Percentiles rank a stretch among this genome's conserved stretches.
Conservation (phyloP, 2,888 invertebrate species). For the Abscondita cerata region DNA sequence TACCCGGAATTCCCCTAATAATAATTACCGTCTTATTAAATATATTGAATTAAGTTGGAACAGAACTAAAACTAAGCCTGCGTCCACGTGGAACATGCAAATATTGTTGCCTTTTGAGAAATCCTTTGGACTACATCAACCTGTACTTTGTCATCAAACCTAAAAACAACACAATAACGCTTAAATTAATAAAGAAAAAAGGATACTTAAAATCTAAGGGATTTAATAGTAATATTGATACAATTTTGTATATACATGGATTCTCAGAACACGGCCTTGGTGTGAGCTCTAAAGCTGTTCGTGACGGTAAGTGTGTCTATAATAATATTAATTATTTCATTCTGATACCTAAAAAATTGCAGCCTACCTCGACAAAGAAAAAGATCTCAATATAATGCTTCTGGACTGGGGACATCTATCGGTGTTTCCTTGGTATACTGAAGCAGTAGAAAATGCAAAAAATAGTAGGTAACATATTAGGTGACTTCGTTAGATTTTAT, state of each 20-base stretch:
- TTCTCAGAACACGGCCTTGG: conserved; percentile 8
- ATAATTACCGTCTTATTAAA: too few species aligned
- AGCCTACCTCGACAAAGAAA: conserved; percentile 64
- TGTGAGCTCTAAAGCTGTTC: not conserved
- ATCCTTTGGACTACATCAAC: not conserved
- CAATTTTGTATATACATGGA: conserved; percentile 14
- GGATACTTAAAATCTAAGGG: conserved; percentile 3
- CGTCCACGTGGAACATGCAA: not conserved
- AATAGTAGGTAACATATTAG: conserved; percentile 69
- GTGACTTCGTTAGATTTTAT: conserved; percentile 71
- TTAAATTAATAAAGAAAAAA: not conserved
- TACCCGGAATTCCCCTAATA: too few species aligned
- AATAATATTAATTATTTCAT: too few species aligned
- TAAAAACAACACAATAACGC: not conserved
- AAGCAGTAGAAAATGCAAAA: conserved; percentile 76
- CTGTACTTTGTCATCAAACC: not conserved
- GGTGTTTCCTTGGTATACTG: conserved; percentile 79
- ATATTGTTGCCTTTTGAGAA: not conserved
- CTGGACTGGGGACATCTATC: conserved; percentile 80
- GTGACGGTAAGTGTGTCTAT: conserved; percentile 2
- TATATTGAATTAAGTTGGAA: not conserved
- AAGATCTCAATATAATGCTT: conserved; percentile 75
- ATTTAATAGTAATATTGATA: not conserved
- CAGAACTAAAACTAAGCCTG: not conserved
- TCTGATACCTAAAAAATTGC: too few species aligned